A percentile compares a stretch with the other conserved stretches of the same genome.
These are phyloP conservation scores for Dicaeum eximium DNA, from an alignment of 2,113 vertebrate genomes.

Conservation along the genomic window DNA sequence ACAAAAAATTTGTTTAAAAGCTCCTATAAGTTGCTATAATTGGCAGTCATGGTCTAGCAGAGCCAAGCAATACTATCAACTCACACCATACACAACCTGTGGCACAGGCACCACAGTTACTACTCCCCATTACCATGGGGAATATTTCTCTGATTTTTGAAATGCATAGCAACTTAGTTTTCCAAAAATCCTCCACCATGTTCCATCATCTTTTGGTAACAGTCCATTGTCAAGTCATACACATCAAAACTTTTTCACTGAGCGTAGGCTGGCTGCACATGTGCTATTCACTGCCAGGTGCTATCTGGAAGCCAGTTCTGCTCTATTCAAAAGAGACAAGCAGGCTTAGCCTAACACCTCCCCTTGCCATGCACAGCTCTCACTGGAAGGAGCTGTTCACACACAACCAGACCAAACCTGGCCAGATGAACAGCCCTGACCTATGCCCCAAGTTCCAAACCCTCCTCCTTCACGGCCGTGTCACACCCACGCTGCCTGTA, in stretches of 20 bases:
- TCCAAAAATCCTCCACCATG: fast-evolving
- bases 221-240: neutral
- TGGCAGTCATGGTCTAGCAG: neutral
- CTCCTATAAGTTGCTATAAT: neutral
- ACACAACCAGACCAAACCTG: neutral
- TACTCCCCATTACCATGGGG: neutral
- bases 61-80: neutral
- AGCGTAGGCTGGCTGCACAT: fast-evolving
- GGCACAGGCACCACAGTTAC: neutral
- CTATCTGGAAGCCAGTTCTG: neutral
- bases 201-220: neutral
- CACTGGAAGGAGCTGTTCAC: fast-evolving
- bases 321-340: neutral
- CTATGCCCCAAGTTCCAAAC: neutral
- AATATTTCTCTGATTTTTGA: neutral
- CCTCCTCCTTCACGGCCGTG: fast-evolving
- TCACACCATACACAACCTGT: neutral
- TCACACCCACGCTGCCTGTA: neutral
- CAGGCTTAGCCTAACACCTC: neutral
- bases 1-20: neutral
- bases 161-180: neutral
- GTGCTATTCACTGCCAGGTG: neutral
- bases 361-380: neutral
- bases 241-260: neutral
- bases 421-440: fast-evolving